phyloP scores from a whole-genome alignment of 2,797 vertebrate genomes.

The Streptopelia turtur region DNA sequence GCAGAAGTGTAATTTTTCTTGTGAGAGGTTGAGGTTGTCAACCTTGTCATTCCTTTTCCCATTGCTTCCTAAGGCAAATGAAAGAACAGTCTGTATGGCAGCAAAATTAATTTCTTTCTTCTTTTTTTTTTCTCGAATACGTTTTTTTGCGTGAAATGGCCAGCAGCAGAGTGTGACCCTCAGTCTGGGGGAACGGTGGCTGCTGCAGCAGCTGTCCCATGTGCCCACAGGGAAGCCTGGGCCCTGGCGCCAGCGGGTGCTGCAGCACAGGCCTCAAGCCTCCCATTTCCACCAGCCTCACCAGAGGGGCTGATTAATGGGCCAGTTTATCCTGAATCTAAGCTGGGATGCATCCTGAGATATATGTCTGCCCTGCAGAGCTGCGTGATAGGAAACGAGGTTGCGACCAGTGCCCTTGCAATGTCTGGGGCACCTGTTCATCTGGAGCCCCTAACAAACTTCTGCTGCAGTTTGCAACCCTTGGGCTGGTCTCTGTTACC shows the following conservation, averaged over 20 bases:
- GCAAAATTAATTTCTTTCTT: not conserved
- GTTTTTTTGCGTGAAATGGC: not conserved
- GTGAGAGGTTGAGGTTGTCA: not conserved
- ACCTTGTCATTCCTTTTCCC: not conserved
- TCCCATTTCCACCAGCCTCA: not conserved
- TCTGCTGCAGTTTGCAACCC: not conserved
- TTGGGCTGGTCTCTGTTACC: not conserved
- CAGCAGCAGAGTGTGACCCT: not conserved
- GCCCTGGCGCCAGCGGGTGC: not conserved
- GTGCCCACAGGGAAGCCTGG: not conserved
- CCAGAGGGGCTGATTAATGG: not conserved
- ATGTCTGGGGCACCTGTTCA: not conserved
- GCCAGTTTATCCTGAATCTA: not conserved
- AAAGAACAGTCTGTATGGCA: not conserved
- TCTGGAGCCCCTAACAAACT: not conserved
- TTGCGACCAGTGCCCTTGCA: not conserved
- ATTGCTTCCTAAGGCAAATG: not conserved
- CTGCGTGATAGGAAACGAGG: not conserved
- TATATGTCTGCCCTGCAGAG: not conserved
- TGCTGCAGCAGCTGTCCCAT: not conserved
- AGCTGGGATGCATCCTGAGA: not conserved
- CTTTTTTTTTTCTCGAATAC: not conserved
- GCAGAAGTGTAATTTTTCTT: not conserved
- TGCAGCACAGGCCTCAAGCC: not conserved
- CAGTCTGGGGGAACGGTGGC: rapidly evolving